Evolutionary conservation across 1,140 invertebrate species (phyloP).

Genomic region (Cheumatopsyche charites): DNA sequence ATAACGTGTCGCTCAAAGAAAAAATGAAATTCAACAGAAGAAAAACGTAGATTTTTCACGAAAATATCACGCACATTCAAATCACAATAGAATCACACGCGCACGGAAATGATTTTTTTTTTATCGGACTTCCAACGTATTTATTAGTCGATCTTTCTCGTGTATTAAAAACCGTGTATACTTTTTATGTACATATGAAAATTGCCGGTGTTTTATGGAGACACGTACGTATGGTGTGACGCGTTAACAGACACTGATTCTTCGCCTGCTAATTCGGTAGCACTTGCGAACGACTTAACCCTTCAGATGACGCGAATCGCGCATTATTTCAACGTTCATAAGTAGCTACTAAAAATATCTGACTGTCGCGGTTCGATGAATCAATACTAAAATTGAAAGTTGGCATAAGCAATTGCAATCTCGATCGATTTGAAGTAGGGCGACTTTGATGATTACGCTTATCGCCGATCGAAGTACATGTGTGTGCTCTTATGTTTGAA

Average conservation of each 20-base stretch:
- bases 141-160: neutral
- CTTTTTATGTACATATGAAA: conserved; percentile 4
- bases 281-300: conserved; percentile 33
- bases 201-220: neutral
- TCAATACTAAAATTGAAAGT: neutral
- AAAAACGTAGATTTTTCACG: neutral
- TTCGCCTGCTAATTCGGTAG: conserved; percentile 28
- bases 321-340: neutral
- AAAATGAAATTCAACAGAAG: neutral
- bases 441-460: too few species aligned
- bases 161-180: neutral
- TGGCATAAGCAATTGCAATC: too few species aligned
- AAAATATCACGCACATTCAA: too few species aligned
- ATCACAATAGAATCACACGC: too few species aligned
- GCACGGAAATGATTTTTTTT: neutral
- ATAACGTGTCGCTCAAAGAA: neutral
- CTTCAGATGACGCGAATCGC: neutral
- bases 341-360: too few species aligned
- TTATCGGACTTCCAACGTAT: neutral
- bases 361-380: neutral
- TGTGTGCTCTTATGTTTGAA: too few species aligned
- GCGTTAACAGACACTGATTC: conserved; percentile 34
- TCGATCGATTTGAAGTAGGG: too few species aligned
- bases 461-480: too few species aligned
- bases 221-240: conserved; percentile 22